A percentile compares a stretch with the other conserved stretches of the same genome.
Conservation (phyloP, 2,888 invertebrate species). For the Drosophila anomalipes region DNA sequence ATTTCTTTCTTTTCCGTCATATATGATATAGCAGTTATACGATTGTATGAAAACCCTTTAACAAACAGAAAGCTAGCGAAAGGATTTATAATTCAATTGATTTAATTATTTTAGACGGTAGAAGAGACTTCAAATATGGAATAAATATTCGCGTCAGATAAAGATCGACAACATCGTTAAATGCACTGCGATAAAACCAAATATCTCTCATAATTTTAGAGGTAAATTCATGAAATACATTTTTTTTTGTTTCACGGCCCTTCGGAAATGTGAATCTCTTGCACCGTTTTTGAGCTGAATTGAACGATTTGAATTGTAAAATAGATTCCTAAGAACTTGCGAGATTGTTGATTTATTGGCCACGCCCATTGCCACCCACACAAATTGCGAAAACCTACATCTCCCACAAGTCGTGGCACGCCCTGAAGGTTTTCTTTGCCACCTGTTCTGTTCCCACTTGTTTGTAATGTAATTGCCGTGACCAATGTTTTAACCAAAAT, state of each 20-base stretch:
- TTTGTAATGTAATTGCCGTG: neutral
- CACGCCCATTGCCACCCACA: neutral
- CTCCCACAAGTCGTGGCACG: neutral
- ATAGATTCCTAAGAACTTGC: neutral
- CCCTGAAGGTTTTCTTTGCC: neutral
- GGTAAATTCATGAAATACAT: neutral
- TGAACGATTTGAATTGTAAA: neutral
- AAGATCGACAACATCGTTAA: neutral
- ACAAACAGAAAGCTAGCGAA: neutral
- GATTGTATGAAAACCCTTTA: neutral
- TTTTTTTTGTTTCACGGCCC: neutral
- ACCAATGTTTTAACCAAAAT: neutral
- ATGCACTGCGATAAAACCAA: neutral
- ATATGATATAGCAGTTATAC: neutral
- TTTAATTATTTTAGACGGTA: rapidly evolving
- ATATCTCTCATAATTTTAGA: no score
- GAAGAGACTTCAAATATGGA: neutral
- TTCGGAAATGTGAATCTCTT: neutral
- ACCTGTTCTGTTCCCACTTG: neutral
- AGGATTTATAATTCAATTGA: neutral
- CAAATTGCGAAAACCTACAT: neutral
- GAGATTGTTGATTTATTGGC: neutral
- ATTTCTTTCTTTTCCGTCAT: neutral
- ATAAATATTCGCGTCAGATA: neutral
- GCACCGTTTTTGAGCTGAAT: neutral